phyloP scores from a whole-genome alignment of 2,797 vertebrate species.

The Silurus aristotelis region DNA sequence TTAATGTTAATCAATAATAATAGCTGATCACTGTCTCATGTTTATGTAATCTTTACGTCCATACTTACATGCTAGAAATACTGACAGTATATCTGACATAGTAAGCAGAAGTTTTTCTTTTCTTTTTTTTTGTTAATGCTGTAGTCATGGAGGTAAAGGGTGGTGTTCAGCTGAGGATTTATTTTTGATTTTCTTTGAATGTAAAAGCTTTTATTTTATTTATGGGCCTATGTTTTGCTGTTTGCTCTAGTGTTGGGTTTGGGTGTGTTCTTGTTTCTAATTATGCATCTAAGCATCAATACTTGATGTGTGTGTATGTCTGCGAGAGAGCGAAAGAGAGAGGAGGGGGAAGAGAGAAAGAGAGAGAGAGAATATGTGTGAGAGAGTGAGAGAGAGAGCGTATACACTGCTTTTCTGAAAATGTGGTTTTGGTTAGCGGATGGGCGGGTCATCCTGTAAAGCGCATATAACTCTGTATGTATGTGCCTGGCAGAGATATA shows the following conservation, averaged over 20 bases:
- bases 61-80: neutral
- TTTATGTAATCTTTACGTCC: neutral
- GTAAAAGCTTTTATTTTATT: conserved; percentile 36
- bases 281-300: conserved; percentile 32
- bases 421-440: conserved; percentile 51
- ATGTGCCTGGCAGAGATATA: conserved; percentile 18
- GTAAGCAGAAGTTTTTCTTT: neutral
- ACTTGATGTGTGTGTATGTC: conserved; percentile 11
- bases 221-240: conserved; percentile 17
- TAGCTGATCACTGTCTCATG: neutral
- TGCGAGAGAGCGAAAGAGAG: conserved; percentile 17
- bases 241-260: conserved; percentile 26
- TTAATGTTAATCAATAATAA: neutral
- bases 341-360: neutral
- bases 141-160: conserved; percentile 7
- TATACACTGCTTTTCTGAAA: conserved; percentile 20
- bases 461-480: conserved; percentile 24
- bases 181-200: conserved; percentile 34
- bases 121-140: neutral
- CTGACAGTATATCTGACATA: neutral
- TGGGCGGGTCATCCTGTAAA: conserved; percentile 58
- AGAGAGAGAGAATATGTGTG: conserved; percentile 12
- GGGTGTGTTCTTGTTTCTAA: conserved; percentile 39
- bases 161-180: conserved; percentile 18
- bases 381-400: conserved; percentile 5